These are phyloP conservation scores for Hypocryptadius cinnamomeus DNA, from an alignment of 2,113 vertebrate genomes.

Conservation along the genomic window DNA sequence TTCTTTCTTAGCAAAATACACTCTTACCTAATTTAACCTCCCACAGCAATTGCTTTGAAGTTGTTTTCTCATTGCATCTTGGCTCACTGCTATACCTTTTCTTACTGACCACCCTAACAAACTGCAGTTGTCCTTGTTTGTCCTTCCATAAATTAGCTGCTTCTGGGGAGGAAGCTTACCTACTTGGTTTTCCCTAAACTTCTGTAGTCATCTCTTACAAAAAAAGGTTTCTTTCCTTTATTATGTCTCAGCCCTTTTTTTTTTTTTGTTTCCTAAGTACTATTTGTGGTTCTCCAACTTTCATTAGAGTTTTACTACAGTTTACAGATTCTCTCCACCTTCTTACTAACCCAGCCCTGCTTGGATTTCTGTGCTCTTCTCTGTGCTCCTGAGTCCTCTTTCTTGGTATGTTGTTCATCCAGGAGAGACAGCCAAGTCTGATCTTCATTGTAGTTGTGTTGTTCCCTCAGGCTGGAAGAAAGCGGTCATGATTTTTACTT, in stretches of 20 bases:
- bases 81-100: not conserved
- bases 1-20: conserved; percentile 34
- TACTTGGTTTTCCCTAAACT: not conserved
- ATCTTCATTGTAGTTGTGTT: not conserved
- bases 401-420: not conserved
- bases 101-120: not conserved
- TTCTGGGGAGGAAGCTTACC: not conserved
- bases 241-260: not conserved
- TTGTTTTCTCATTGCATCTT: not conserved
- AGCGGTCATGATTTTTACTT: not conserved
- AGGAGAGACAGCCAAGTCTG: not conserved
- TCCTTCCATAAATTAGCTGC: not conserved
- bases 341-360: not conserved
- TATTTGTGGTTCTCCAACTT: not conserved
- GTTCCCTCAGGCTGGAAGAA: not conserved
- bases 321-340: not conserved
- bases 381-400: not conserved
- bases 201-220: not conserved
- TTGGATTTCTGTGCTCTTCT: not conserved
- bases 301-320: not conserved
- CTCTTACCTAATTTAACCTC: conserved; percentile 50
- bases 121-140: not conserved
- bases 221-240: not conserved
- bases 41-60: conserved; percentile 21
- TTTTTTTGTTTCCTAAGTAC: not conserved